Evolutionary conservation across 2,797 vertebrate genomes (phyloP).

Genomic region (Pangasius djambal): DNA sequence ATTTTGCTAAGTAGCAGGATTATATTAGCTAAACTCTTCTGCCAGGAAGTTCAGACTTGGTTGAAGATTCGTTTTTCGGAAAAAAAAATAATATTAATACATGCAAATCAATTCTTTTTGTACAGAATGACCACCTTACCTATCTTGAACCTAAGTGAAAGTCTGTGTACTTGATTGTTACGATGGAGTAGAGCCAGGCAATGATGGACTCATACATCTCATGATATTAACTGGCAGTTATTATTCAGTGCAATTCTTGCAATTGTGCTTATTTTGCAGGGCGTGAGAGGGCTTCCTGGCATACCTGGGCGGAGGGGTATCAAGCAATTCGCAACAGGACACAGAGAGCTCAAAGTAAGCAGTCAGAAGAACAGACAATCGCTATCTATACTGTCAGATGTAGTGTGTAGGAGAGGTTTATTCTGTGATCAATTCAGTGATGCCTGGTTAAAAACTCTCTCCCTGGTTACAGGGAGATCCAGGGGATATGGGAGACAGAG

Average conservation of each 20-base stretch:
- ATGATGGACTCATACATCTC: not conserved
- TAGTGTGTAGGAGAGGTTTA: not conserved
- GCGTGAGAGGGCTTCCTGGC: conserved; percentile 68
- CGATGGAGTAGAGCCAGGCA: not conserved
- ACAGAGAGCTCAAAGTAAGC: conserved; percentile 74
- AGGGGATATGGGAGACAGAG: conserved; percentile 56
- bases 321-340: conserved; percentile 71
- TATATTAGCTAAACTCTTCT: not conserved
- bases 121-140: not conserved
- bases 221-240: not conserved
- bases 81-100: too few species aligned
- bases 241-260: not conserved
- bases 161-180: not conserved
- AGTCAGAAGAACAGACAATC: not conserved
- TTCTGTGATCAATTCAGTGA: not conserved
- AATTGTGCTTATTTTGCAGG: conserved; percentile 60
- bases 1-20: not conserved
- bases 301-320: conserved; percentile 72
- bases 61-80: too few species aligned
- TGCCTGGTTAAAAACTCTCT: not conserved
- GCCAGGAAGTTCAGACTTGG: not conserved
- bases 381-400: too few species aligned
- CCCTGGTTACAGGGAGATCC: conserved; percentile 70
- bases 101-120: not conserved
- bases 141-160: not conserved